Percentiles rank a stretch among this genome's conserved stretches.
Evolutionary conservation across 2,888 invertebrate species (phyloP).

Genomic region (Theristus sp.): DNA sequence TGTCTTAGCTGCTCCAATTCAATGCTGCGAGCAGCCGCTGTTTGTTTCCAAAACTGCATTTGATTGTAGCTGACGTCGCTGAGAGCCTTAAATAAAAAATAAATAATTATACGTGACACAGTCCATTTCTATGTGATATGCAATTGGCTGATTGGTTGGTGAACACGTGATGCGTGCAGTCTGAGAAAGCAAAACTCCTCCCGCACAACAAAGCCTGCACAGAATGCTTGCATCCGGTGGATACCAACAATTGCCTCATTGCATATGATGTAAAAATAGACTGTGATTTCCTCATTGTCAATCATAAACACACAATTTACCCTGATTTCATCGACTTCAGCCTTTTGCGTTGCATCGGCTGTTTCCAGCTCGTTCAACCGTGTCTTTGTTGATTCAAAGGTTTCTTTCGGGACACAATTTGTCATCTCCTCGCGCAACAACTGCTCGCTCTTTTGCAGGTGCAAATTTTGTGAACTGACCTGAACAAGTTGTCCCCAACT

Average conservation of each 20-base stretch:
- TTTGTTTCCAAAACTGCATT: neutral
- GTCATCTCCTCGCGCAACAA: neutral
- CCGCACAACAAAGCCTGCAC: too few species aligned
- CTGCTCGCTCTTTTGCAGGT: neutral
- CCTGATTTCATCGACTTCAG: neutral
- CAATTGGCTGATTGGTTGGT: too few species aligned
- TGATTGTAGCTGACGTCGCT: neutral
- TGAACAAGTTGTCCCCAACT: too few species aligned
- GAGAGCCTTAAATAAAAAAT: too few species aligned
- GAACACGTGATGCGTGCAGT: too few species aligned
- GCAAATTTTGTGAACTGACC: neutral
- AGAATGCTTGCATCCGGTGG: too few species aligned
- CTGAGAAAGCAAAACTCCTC: too few species aligned
- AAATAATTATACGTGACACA: too few species aligned
- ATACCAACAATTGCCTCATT: too few species aligned
- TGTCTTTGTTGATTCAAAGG: neutral
- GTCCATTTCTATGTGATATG: too few species aligned
- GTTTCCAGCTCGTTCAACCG: neutral
- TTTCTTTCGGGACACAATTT: neutral
- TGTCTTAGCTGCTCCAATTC: neutral
- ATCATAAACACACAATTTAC: too few species aligned
- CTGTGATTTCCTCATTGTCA: neutral
- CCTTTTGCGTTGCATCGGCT: neutral
- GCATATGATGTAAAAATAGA: too few species aligned
- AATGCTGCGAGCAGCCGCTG: neutral